A percentile compares a stretch with the other conserved stretches of the same genome.
phyloP scores from a whole-genome alignment of 2,797 vertebrate genomes.

The Aulostomus chinensis region DNA sequence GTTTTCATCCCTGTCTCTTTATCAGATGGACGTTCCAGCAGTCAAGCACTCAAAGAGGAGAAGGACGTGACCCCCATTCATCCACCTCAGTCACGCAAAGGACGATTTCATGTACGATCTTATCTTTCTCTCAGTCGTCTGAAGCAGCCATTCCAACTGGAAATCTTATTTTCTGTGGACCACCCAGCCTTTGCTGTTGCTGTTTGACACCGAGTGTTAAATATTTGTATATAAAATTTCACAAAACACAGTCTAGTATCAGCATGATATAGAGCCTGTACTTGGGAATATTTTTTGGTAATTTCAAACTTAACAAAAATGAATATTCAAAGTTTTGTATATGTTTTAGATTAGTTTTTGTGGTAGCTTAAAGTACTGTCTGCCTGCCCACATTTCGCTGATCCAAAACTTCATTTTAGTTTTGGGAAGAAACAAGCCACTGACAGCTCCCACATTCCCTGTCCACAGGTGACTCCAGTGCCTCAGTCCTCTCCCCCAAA shows the following conservation, averaged over 20 bases:
- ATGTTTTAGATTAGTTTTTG: too few species aligned
- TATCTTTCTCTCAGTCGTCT: too few species aligned
- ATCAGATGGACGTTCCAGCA: conserved; percentile 70
- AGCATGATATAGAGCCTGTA: too few species aligned
- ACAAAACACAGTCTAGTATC: too few species aligned
- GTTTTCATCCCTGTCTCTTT: conserved; percentile 56
- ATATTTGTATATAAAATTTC: too few species aligned
- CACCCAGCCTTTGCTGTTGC: too few species aligned
- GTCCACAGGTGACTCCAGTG: conserved; percentile 77
- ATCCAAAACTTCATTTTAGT: not conserved
- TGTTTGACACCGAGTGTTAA: too few species aligned
- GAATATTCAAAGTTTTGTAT: too few species aligned
- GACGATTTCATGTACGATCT: conserved; percentile 80
- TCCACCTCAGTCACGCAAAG: conserved; percentile 66
- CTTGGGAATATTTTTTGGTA: too few species aligned
- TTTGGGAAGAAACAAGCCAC: not conserved
- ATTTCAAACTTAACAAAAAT: too few species aligned
- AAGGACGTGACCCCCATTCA: conserved; percentile 44
- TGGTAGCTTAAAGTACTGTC: not conserved
- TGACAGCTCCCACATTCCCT: conserved; percentile 12
- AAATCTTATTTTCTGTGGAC: too few species aligned
- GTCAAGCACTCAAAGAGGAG: conserved; percentile 64
- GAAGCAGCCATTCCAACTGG: too few species aligned
- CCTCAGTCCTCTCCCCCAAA: conserved; percentile 58
- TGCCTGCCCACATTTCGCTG: conserved; percentile 1